Evolutionary conservation across 2,888 invertebrate species (phyloP).

Genomic region (Agrotis puta): DNA sequence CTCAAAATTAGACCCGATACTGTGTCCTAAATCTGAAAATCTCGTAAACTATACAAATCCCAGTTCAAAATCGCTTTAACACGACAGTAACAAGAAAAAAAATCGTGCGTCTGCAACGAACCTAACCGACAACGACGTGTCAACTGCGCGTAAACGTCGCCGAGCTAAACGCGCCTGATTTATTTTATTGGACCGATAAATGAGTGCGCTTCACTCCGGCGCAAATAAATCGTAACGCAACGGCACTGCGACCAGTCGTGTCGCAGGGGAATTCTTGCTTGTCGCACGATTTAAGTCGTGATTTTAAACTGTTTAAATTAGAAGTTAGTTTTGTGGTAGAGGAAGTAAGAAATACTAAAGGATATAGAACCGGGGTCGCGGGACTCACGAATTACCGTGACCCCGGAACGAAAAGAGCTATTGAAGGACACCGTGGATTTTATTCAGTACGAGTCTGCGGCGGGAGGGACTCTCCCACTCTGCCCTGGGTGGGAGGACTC

Average conservation of each 20-base stretch:
- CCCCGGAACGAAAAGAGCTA: too few relatives aligned
- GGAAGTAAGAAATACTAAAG: neutral
- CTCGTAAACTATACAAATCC: neutral
- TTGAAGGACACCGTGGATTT: too few relatives aligned
- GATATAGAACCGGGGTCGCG: too few relatives aligned
- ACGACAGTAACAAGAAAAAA: conserved; percentile 35
- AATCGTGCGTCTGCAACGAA: conserved; percentile 40
- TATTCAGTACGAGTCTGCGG: too few relatives aligned
- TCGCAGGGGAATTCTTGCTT: conserved; percentile 48
- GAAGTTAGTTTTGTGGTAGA: conserved; percentile 3
- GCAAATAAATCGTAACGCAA: conserved; percentile 65
- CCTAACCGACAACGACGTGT: conserved; percentile 73
- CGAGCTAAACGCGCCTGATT: conserved; percentile 75
- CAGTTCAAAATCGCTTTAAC: neutral
- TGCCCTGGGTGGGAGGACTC: too few relatives aligned
- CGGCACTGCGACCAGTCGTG: conserved; percentile 39
- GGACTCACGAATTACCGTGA: too few relatives aligned
- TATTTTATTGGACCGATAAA: conserved; percentile 80
- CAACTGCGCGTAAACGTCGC: conserved; percentile 76
- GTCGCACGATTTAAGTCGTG: conserved; percentile 38
- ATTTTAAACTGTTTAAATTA: conserved; percentile 42
- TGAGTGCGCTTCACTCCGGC: conserved; percentile 72
- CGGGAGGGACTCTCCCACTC: too few relatives aligned
- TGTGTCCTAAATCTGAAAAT: neutral
- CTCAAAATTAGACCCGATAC: too few relatives aligned